These are phyloP conservation scores for Leucania comma DNA, from an alignment of 2,888 invertebrate species.

Conservation along the genomic window DNA sequence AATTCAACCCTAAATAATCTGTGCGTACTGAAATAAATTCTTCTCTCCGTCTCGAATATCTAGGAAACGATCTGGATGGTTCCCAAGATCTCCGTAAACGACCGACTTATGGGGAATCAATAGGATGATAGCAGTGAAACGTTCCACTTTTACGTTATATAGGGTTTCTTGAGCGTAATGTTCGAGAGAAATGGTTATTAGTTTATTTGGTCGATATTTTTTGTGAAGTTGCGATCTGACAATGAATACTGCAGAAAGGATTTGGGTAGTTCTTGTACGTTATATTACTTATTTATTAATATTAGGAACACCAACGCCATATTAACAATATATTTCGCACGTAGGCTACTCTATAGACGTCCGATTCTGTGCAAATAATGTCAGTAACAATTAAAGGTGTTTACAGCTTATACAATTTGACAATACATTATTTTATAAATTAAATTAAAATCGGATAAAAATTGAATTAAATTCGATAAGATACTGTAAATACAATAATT, in stretches of 20 bases:
- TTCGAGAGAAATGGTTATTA: constrained; percentile 37
- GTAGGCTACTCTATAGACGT: too few relatives aligned
- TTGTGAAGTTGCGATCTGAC: background rate
- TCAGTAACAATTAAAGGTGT: too few relatives aligned
- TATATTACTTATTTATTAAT: too few relatives aligned
- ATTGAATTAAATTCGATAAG: too few relatives aligned
- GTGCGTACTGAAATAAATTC: constrained; percentile 41
- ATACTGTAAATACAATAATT: too few relatives aligned
- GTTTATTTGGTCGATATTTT: constrained; percentile 25
- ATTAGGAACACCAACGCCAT: too few relatives aligned
- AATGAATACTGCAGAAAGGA: background rate
- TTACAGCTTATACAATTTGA: too few relatives aligned
- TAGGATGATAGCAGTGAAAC: constrained; percentile 46
- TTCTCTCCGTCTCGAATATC: constrained; percentile 32
- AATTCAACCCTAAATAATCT: constrained; percentile 23
- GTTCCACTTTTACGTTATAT: constrained; percentile 43
- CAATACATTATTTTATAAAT: too few relatives aligned
- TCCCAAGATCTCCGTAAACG: constrained; percentile 49
- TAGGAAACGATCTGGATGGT: constrained; percentile 53
- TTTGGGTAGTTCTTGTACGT: background rate
- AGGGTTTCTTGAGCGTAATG: constrained; percentile 16
- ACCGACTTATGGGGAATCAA: constrained; percentile 53
- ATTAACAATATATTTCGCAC: too few relatives aligned
- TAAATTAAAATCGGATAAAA: too few relatives aligned
- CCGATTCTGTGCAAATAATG: too few relatives aligned